phyloP scores from a whole-genome alignment of 2,888 invertebrate genomes.

The Cylindroiulus punctatus region DNA sequence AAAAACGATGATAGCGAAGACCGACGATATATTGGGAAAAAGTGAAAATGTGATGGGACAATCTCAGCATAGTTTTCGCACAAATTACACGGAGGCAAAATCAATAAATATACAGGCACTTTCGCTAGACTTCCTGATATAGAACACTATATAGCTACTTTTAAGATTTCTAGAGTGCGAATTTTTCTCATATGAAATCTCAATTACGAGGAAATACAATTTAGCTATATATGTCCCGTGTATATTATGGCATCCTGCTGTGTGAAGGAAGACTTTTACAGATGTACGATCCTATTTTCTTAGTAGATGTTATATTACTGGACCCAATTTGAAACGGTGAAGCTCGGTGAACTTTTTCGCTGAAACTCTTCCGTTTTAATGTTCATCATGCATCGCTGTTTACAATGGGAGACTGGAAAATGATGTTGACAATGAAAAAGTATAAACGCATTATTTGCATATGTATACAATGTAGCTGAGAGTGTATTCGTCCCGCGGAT shows the following conservation, averaged over 20 bases:
- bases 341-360: background rate
- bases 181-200: background rate
- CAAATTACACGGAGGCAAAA: background rate
- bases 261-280: background rate
- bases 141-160: background rate
- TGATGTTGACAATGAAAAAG: background rate
- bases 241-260: background rate
- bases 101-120: background rate
- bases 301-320: background rate
- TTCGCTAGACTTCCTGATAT: background rate
- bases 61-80: slow-evolving; percentile 22
- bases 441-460: slow-evolving; percentile 17
- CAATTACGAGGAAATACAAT: background rate
- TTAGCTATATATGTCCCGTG: background rate
- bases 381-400: background rate
- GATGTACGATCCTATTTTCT: background rate
- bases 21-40: background rate
- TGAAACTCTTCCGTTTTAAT: background rate
- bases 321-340: background rate
- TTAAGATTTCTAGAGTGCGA: background rate
- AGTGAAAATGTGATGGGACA: slow-evolving; percentile 28
- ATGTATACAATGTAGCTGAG: background rate
- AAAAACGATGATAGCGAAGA: background rate
- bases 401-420: background rate
- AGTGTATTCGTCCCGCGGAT: background rate